phyloP scores from a whole-genome alignment of 2,888 invertebrate genomes.

The Gymnoscelis rufifasciata region DNA sequence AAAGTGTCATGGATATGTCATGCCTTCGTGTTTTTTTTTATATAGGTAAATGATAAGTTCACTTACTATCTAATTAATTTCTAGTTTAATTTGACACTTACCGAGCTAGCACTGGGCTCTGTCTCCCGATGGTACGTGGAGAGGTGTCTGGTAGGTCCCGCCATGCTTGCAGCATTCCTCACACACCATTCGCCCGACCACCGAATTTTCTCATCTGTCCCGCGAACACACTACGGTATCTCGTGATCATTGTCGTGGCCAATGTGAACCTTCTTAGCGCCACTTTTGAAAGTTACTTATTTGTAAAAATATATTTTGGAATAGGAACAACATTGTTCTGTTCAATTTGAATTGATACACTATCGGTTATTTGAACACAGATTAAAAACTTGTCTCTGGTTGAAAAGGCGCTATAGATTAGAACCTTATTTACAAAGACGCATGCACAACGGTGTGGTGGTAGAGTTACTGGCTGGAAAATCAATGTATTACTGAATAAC shows the following conservation, averaged over 20 bases:
- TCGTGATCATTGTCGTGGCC: slow-evolving; percentile 5
- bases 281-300: background rate
- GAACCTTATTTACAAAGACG: too few species aligned
- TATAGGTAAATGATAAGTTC: too few species aligned
- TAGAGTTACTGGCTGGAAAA: too few species aligned
- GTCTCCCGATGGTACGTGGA: slow-evolving; percentile 66
- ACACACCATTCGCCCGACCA: slow-evolving; percentile 23
- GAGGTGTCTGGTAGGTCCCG: slow-evolving; percentile 65
- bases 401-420: too few species aligned
- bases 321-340: background rate
- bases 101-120: slow-evolving; percentile 58
- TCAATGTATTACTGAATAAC: too few species aligned
- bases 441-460: too few species aligned
- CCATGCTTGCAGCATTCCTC: slow-evolving; percentile 53
- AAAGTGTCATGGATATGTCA: too few species aligned
- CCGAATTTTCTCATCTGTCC: background rate
- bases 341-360: too few species aligned
- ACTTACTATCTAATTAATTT: too few species aligned
- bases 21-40: too few species aligned
- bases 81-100: slow-evolving; percentile 36
- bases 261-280: background rate
- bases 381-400: too few species aligned
- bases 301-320: background rate
- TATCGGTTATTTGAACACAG: too few species aligned
- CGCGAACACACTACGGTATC: background rate